These are phyloP conservation scores for Hepsetus odoe DNA, from an alignment of 2,113 vertebrate genomes.

Conservation along the genomic window DNA sequence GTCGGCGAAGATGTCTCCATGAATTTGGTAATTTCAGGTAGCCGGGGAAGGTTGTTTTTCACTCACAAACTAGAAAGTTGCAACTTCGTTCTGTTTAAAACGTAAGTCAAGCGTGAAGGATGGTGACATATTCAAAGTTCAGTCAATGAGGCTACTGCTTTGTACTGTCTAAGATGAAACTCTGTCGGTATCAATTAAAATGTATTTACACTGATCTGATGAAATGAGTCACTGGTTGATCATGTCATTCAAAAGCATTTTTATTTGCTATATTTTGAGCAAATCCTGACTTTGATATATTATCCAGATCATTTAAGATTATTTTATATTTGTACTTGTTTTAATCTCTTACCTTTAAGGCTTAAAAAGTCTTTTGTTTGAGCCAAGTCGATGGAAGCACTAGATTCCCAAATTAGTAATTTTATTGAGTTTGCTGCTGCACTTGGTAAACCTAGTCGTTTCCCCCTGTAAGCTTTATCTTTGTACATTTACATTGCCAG, in stretches of 20 bases:
- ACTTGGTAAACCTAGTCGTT: too few relatives aligned
- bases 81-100: neutral
- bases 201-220: constrained; percentile 1
- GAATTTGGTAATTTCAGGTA: neutral
- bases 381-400: neutral
- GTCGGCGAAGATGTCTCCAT: constrained; percentile 9
- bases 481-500: too few relatives aligned
- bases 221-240: neutral
- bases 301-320: neutral
- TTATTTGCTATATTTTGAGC: neutral
- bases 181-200: neutral
- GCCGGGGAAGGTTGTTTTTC: neutral
- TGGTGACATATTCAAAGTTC: neutral
- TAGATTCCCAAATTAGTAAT: neutral
- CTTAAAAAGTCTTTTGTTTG: neutral
- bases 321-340: neutral
- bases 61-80: neutral
- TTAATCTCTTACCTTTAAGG: neutral
- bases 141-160: neutral
- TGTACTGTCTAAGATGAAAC: neutral
- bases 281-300: neutral
- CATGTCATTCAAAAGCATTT: neutral
- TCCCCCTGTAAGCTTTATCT: too few relatives aligned
- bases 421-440: neutral
- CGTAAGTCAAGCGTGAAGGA: neutral